These are phyloP conservation scores for Dolichomitus sp. DNA, from an alignment of 2,888 invertebrate genomes.

Conservation along the genomic window DNA sequence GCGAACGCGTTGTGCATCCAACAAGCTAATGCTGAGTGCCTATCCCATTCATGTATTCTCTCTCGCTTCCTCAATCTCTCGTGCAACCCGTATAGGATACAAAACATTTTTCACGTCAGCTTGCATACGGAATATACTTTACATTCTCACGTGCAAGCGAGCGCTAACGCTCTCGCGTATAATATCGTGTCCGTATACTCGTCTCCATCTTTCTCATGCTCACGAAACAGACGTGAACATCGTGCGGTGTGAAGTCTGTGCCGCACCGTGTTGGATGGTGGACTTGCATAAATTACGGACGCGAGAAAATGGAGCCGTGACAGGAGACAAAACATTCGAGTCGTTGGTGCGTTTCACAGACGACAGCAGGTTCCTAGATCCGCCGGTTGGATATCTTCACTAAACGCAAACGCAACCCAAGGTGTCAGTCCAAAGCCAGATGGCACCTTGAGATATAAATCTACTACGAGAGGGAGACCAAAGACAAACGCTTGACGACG, in stretches of 20 bases:
- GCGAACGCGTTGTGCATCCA: slow-evolving; percentile 2
- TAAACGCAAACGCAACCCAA: slow-evolving; percentile 81
- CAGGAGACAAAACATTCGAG: slow-evolving; percentile 78
- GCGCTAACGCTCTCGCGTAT: slow-evolving; percentile 50
- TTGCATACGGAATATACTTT: slow-evolving; percentile 48
- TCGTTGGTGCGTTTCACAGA: slow-evolving; percentile 44
- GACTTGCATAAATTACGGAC: slow-evolving; percentile 72
- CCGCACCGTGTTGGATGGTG: slow-evolving; percentile 31
- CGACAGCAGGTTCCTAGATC: slow-evolving; percentile 55
- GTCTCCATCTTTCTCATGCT: slow-evolving; percentile 32
- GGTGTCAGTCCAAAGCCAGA: slow-evolving; percentile 81
- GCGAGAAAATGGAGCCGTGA: slow-evolving; percentile 76
- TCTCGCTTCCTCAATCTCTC: slow-evolving; percentile 37
- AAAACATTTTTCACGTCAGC: slow-evolving; percentile 62
- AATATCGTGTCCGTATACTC: slow-evolving; percentile 39
- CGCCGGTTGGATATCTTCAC: slow-evolving; percentile 67
- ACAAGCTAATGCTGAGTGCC: slow-evolving; percentile 16
- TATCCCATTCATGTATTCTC: slow-evolving; percentile 23
- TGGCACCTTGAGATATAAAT: slow-evolving; percentile 79
- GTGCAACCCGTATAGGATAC: slow-evolving; percentile 48
- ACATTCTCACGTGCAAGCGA: slow-evolving; percentile 55
- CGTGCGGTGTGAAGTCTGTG: slow-evolving; percentile 26
- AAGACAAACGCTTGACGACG: slow-evolving; percentile 69
- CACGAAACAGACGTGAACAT: slow-evolving; percentile 8
- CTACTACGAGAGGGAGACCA: slow-evolving; percentile 35